Evolutionary conservation across 2,113 vertebrate species (phyloP).

Genomic region (Abramis brama): DNA sequence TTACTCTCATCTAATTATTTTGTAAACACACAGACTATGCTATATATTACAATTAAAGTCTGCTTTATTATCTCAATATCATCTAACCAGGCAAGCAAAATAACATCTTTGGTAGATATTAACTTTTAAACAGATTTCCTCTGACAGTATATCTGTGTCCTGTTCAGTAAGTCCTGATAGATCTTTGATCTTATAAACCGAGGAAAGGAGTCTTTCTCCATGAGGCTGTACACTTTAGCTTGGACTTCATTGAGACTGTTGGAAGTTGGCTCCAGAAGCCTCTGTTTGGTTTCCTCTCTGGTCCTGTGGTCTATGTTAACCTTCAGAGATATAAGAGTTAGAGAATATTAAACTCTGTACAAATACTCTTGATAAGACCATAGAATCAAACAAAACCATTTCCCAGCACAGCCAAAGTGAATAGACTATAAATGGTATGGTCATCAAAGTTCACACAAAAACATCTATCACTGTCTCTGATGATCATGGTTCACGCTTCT

Average conservation of each 20-base stretch:
- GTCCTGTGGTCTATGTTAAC: conserved; percentile 96
- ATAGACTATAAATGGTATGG: neutral
- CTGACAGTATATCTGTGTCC: conserved; percentile 80
- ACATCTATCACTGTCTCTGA: neutral
- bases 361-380: neutral
- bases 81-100: conserved; percentile 30
- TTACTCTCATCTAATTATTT: conserved; percentile 29
- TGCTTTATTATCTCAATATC: conserved; percentile 39
- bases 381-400: neutral
- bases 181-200: conserved; percentile 96
- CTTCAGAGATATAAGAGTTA: conserved; percentile 69
- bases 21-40: conserved; percentile 43
- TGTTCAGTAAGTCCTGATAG: conserved; percentile 92
- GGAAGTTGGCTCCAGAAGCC: conserved; percentile 86
- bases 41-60: conserved; percentile 47
- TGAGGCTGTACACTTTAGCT: conserved; percentile 91
- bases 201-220: conserved; percentile 98
- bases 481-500: neutral
- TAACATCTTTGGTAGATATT: neutral
- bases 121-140: conserved; percentile 84
- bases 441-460: neutral
- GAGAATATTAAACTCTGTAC: neutral
- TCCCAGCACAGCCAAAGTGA: neutral
- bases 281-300: conserved; percentile 87
- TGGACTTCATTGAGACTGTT: conserved; percentile 91